A percentile compares a stretch with the other conserved stretches of the same genome.
phyloP scores from a whole-genome alignment of 2,888 invertebrate species.

The Muscina levida region DNA sequence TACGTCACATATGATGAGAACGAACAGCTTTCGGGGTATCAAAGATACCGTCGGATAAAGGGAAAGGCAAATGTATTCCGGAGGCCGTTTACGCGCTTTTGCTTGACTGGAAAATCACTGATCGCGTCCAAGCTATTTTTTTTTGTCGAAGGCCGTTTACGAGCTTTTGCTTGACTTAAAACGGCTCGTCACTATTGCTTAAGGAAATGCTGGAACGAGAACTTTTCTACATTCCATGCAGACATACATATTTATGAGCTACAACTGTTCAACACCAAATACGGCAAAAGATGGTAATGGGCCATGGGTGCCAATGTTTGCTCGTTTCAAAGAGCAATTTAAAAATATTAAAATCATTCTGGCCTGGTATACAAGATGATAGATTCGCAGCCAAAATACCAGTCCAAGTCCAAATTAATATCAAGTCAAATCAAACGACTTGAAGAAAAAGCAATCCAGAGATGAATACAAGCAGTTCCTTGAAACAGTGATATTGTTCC shows the following conservation, averaged over 20 bases:
- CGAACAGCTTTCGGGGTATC: not conserved
- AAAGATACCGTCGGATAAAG: conserved; percentile 4
- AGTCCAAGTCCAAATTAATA: not conserved
- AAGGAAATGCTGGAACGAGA: conserved; percentile 32
- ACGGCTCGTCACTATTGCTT: conserved; percentile 1
- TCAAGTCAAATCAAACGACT: conserved; percentile 3
- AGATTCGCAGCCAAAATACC: no score
- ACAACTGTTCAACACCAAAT: conserved; percentile 36
- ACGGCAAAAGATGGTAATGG: conserved; percentile 19
- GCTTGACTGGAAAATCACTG: not conserved
- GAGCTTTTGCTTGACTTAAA: no score
- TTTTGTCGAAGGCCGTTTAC: no score
- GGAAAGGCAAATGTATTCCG: conserved; percentile 5
- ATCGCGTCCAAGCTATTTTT: not conserved
- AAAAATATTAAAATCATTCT: not conserved
- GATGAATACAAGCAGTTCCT: not conserved
- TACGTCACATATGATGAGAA: conserved; percentile 1
- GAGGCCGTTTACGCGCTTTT: not conserved
- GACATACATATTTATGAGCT: conserved; percentile 47
- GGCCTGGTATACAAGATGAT: not conserved
- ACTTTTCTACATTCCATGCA: conserved; percentile 28
- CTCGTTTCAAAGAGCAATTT: conserved; percentile 5
- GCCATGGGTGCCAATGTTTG: conserved; percentile 11
- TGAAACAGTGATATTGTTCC: not conserved
- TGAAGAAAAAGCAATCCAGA: not conserved